Evolutionary conservation across 2,797 vertebrate genomes (phyloP).

Genomic region (Megalops cyprinoides): DNA sequence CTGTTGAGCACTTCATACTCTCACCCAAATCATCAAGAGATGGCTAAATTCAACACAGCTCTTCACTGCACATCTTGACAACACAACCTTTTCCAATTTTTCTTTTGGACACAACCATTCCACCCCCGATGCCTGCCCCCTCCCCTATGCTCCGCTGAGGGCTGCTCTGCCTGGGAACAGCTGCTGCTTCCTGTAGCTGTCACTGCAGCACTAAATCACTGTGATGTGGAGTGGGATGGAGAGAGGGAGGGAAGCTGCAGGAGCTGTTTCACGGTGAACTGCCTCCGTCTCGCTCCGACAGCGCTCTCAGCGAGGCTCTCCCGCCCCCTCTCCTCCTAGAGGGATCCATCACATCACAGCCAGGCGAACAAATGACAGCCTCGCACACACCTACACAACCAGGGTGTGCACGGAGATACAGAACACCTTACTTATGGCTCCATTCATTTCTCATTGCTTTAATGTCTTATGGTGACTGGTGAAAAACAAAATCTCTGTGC

Average conservation of each 20-base stretch:
- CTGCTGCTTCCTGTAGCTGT: constrained; percentile 66
- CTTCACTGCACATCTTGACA: not conserved
- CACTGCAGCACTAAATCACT: constrained; percentile 59
- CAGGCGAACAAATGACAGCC: not conserved
- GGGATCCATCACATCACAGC: not conserved
- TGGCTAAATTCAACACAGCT: not conserved
- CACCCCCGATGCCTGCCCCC: constrained; percentile 27
- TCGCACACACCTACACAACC: not conserved
- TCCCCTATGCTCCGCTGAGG: constrained; percentile 41
- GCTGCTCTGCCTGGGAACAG: constrained; percentile 60
- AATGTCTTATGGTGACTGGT: not conserved
- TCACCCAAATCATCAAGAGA: not conserved
- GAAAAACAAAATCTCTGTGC: not conserved
- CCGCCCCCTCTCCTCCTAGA: not conserved
- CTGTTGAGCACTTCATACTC: not conserved
- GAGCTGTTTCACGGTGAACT: not conserved
- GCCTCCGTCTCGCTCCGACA: not conserved
- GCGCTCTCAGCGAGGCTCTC: not conserved
- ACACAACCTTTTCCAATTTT: not conserved
- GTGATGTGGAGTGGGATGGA: constrained; percentile 26
- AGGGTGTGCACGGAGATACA: not conserved
- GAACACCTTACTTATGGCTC: not conserved
- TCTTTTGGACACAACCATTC: constrained; percentile 44
- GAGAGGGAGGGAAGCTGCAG: not conserved
- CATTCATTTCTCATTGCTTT: not conserved